Conservation (phyloP, 2,888 invertebrate genomes). For the Lithosia quadra region DNA sequence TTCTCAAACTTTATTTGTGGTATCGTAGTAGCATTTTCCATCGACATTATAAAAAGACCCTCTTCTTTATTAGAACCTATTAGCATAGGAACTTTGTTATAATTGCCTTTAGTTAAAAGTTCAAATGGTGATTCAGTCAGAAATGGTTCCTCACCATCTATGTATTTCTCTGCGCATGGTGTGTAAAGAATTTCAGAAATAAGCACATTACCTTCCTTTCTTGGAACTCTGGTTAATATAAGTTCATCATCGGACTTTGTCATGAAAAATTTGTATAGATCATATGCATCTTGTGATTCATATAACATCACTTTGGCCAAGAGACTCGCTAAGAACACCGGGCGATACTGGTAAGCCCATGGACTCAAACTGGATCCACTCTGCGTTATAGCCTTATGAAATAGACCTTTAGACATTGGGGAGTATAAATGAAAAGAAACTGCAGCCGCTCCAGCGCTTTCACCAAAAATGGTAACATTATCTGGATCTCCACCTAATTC, state of each 20-base stretch:
- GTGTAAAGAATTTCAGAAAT: conserved; percentile 68
- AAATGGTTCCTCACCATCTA: conserved; percentile 75
- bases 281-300: conserved; percentile 62
- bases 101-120: conserved; percentile 62
- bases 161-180: conserved; percentile 68
- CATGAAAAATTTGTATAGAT: conserved; percentile 68
- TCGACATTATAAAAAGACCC: conserved; percentile 64
- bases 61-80: conserved; percentile 70
- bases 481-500: conserved; percentile 74
- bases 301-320: conserved; percentile 70
- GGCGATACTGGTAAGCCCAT: conserved; percentile 73
- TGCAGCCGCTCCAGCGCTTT: conserved; percentile 75
- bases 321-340: conserved; percentile 68
- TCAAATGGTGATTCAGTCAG: conserved; percentile 68
- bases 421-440: conserved; percentile 74
- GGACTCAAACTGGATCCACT: conserved; percentile 73
- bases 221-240: conserved; percentile 68
- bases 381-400: conserved; percentile 75
- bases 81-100: conserved; percentile 74
- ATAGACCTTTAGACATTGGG: conserved; percentile 74
- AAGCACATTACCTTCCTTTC: conserved; percentile 62
- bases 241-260: conserved; percentile 68
- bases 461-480: conserved; percentile 75
- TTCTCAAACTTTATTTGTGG: conserved; percentile 61
- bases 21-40: conserved; percentile 69